A percentile compares a stretch with the other conserved stretches of the same genome.
Evolutionary conservation across 1,140 invertebrate genomes (phyloP).

Genomic region (Sycophila sp.): DNA sequence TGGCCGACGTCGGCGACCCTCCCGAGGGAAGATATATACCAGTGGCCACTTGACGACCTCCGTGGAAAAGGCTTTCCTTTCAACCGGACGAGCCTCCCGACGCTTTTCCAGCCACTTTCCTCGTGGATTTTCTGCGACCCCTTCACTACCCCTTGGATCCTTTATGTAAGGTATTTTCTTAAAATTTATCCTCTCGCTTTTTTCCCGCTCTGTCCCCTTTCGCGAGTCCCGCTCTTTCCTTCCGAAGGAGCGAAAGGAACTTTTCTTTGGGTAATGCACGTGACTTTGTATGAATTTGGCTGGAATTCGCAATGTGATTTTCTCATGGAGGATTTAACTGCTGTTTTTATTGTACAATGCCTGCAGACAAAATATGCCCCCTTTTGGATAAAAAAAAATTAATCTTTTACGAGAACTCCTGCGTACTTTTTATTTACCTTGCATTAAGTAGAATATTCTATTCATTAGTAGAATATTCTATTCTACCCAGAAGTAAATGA

Average conservation of each 20-base stretch:
- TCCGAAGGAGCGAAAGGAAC: background rate
- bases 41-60: constrained; percentile 54
- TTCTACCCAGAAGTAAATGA: no score
- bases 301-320: no score
- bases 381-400: no score
- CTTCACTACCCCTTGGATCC: constrained; percentile 20
- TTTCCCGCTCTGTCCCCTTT: background rate
- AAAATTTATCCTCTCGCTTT: constrained; percentile 26
- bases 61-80: constrained; percentile 44
- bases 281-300: no score
- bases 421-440: no score
- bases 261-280: no score
- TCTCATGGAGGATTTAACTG: no score
- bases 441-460: no score
- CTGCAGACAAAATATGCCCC: no score
- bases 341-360: no score
- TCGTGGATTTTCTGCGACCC: constrained; percentile 28
- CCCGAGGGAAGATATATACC: constrained; percentile 2
- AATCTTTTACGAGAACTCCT: no score
- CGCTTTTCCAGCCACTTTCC: constrained; percentile 34
- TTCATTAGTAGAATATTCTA: no score
- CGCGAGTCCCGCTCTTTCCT: background rate
- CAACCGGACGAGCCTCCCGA: constrained; percentile 43
- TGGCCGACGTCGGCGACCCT: background rate
- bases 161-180: constrained; percentile 38